Percentiles rank a stretch among this genome's conserved stretches.
Evolutionary conservation across 2,797 vertebrate genomes (phyloP).

Genomic region (Pangasius krempfi): DNA sequence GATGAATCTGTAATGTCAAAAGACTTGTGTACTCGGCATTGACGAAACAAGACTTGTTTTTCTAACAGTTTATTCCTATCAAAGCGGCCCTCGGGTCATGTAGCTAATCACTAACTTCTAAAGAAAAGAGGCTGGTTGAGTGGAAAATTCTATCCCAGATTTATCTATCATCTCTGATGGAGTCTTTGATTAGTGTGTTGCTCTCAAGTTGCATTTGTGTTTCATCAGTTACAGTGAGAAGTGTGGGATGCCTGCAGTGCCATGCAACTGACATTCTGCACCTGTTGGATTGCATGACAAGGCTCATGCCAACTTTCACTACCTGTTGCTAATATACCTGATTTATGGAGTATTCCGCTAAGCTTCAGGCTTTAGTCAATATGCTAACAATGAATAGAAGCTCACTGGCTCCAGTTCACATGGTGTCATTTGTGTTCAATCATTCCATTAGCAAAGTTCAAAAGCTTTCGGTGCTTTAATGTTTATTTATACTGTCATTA

Average conservation of each 20-base stretch:
- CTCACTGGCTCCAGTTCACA: not conserved
- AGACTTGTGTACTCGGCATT: not conserved
- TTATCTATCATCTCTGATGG: conserved; percentile 15
- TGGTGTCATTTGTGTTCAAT: not conserved
- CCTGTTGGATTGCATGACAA: conserved; percentile 13
- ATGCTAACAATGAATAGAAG: not conserved
- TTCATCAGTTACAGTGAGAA: conserved; percentile 18
- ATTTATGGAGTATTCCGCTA: not conserved
- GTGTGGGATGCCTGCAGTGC: not conserved
- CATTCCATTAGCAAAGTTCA: conserved; percentile 1
- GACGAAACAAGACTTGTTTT: conserved; percentile 35
- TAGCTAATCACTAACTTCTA: conserved; percentile 5
- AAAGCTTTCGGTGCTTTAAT: conserved; percentile 8
- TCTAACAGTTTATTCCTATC: not conserved
- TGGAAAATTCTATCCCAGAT: conserved; percentile 29
- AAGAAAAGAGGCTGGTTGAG: not conserved
- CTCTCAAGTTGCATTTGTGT: not conserved
- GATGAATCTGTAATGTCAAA: conserved; percentile 20
- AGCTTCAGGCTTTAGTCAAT: not conserved
- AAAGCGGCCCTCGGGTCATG: not conserved
- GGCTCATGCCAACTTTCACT: not conserved
- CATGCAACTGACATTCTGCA: not conserved
- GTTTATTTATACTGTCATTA: conserved; percentile 19
- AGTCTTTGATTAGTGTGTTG: not conserved
- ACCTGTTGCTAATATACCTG: not conserved